A percentile compares a stretch with the other conserved stretches of the same genome.
phyloP scores from a whole-genome alignment of 2,113 vertebrate genomes.

The Vidua chalybeata region DNA sequence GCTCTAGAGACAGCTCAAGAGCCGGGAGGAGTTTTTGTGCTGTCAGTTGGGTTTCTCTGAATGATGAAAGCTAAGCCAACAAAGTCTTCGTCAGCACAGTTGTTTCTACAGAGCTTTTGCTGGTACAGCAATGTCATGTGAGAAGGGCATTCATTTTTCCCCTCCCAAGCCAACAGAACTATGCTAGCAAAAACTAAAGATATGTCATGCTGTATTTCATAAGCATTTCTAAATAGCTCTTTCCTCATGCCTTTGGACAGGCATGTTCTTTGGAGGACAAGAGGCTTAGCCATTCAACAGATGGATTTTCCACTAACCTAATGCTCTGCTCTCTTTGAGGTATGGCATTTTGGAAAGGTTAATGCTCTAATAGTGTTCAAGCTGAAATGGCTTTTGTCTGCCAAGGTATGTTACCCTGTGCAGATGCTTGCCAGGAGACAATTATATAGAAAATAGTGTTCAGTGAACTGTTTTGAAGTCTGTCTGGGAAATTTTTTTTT shows the following conservation, averaged over 20 bases:
- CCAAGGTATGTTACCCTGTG: background rate
- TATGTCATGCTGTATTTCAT: background rate
- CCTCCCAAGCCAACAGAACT: background rate
- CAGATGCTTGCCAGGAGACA: background rate
- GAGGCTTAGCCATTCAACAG: background rate
- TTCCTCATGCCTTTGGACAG: background rate
- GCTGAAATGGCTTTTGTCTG: constrained; percentile 1
- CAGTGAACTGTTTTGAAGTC: background rate
- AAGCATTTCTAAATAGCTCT: background rate
- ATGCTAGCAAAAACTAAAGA: background rate
- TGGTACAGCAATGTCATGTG: constrained; percentile 38
- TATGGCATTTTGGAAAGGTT: background rate
- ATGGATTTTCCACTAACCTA: background rate
- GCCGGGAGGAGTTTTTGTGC: background rate
- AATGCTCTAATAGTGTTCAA: background rate
- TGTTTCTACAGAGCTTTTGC: constrained; percentile 42
- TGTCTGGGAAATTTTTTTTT: background rate
- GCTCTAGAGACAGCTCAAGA: background rate
- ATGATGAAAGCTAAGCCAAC: constrained; percentile 19
- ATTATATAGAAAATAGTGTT: background rate
- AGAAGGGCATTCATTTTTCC: constrained; percentile 29
- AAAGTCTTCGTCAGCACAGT: constrained; percentile 31
- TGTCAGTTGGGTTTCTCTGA: constrained; percentile 10
- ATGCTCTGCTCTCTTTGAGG: background rate
- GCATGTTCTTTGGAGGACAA: background rate